These are phyloP conservation scores for Thalassarche chlororhynchos DNA, from an alignment of 2,113 vertebrate species.

Conservation along the genomic window DNA sequence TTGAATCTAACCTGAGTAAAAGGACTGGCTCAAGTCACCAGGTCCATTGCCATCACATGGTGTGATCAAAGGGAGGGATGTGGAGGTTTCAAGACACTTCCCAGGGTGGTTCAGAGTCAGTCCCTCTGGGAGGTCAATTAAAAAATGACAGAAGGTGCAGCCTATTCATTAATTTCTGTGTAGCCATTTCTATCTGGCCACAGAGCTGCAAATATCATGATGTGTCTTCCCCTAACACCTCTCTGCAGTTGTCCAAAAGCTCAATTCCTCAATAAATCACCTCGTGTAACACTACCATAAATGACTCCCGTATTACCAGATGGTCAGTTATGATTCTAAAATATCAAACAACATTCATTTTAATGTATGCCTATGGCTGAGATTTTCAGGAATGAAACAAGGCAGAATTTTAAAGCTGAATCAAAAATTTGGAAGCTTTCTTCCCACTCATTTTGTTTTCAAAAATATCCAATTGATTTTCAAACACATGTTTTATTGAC, in stretches of 20 bases:
- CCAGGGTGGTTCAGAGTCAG: neutral
- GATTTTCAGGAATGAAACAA: neutral
- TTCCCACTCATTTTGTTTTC: neutral
- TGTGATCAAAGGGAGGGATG: accelerated
- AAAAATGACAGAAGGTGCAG: neutral
- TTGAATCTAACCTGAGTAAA: neutral
- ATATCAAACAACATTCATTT: neutral
- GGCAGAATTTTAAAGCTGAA: neutral
- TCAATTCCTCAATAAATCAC: neutral
- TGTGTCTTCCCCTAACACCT: neutral
- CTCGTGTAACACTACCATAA: accelerated
- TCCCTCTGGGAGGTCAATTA: neutral
- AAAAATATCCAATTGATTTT: neutral
- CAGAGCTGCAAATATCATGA: neutral
- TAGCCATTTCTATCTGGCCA: neutral
- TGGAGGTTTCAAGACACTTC: neutral
- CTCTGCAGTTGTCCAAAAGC: neutral
- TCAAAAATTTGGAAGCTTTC: neutral
- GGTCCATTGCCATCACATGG: accelerated
- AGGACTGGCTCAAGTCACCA: neutral
- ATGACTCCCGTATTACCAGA: accelerated
- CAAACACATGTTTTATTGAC: neutral
- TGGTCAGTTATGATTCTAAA: neutral
- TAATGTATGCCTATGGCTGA: neutral
- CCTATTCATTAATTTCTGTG: neutral